These are phyloP conservation scores for Aspidiotus destructor DNA, from an alignment of 2,888 invertebrate species.

Conservation along the genomic window DNA sequence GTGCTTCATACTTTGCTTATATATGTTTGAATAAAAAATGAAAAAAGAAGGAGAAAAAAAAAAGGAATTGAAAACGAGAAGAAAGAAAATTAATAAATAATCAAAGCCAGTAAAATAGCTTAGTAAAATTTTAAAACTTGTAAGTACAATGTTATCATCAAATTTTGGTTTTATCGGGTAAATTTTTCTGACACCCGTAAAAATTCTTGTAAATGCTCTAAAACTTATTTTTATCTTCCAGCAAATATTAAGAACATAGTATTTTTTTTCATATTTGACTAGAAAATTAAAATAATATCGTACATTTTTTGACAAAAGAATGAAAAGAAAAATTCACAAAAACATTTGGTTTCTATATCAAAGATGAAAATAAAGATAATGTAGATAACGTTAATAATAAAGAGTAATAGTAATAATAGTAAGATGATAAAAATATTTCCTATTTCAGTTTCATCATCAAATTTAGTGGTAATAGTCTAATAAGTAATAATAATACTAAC, in stretches of 20 bases:
- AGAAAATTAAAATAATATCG: not conserved
- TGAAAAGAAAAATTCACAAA: not conserved
- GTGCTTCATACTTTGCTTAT: conserved; percentile 1
- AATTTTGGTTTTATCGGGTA: not conserved
- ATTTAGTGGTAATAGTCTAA: no score
- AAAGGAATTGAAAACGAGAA: no score
- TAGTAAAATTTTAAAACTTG: not conserved
- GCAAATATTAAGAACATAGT: no score
- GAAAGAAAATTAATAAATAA: conserved; percentile 4
- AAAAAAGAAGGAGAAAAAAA: not conserved
- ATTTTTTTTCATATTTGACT: not conserved
- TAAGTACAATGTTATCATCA: not conserved
- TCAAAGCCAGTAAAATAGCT: not conserved
- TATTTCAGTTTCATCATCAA: no score
- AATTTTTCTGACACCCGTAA: not conserved
- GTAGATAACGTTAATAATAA: no score
- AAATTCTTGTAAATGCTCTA: not conserved
- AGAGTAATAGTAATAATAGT: no score
- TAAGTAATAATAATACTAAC: no score
- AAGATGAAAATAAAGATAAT: no score
- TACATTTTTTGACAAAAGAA: not conserved
- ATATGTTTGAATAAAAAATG: conserved; percentile 9
- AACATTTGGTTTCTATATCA: not conserved
- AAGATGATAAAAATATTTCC: no score
- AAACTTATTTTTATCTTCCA: no score